Evolutionary conservation across 2,113 vertebrate genomes (phyloP).

Genomic region (Fukomys damarensis): DNA sequence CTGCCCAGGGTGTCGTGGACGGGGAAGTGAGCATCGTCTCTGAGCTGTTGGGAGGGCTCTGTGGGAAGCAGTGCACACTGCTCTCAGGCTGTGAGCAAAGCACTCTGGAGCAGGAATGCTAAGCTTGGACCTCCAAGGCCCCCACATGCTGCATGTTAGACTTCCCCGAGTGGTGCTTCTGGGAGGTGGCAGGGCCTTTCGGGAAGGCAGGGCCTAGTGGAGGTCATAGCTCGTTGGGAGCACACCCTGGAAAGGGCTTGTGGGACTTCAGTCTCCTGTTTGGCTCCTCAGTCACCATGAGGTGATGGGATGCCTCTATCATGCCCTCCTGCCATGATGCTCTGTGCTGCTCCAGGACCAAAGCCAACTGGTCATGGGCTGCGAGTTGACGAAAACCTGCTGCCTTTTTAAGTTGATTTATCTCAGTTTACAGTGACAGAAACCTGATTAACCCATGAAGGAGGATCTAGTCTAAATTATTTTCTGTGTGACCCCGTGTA

Average conservation of each 20-base stretch:
- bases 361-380: background rate
- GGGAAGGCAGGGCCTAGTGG: background rate
- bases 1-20: background rate
- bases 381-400: background rate
- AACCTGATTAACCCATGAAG: background rate
- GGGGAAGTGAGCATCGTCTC: background rate
- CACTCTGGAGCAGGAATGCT: background rate
- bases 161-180: background rate
- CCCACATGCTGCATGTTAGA: accelerated
- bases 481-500: background rate
- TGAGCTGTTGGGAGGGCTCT: background rate
- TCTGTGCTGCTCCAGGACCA: too few species aligned
- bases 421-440: background rate
- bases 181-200: background rate
- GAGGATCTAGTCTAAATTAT: background rate
- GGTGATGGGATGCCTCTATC: background rate
- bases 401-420: too few species aligned
- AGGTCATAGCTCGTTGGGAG: background rate
- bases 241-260: accelerated
- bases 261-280: background rate
- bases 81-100: background rate
- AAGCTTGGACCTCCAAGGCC: too few species aligned
- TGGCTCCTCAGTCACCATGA: background rate
- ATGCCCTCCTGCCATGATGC: accelerated
- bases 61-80: background rate